Base-by-base conservation (phyloP, 2,113 vertebrate species). In the Smithornis capensis region DNA sequence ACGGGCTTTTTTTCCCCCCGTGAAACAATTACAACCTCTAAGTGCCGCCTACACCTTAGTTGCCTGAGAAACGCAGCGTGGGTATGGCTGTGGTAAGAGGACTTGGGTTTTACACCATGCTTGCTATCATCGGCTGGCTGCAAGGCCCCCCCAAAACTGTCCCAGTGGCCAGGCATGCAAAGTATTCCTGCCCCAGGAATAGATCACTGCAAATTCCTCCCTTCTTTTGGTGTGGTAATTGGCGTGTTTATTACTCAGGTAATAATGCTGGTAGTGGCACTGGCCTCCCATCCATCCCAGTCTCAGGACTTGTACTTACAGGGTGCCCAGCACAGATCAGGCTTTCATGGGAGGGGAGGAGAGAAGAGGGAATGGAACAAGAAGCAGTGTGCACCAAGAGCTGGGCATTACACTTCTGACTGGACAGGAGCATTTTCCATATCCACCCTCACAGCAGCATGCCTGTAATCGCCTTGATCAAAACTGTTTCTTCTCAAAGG, bases 1-100 rank as follows among this genome's bases (percentile, higher is more conserved):
- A 68, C 47, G 40, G 67, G 31, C 6, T 37, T 77, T 69, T 56
- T 40, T 37, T 3, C 4, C 70, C 47, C 8, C 15, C 9, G 38
- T 7, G 28, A 95, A 96, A 96, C 88, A 96, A 96, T 93, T 93
- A 94, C 91, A 92, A 83, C 42, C 56, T 92, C 94, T 88, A 87
- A 75, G 83, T 94, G 50, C 92, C 47, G 0, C 96, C 97, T 76
- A 97, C 96, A 47, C 22, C 79, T 75, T 94, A 83, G 97, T 96
- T 97, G 97, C 96, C 96, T 87, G 81, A 97, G 96, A 97, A 97
- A 97, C 88, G n/a, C 75, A 86, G 95, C 42, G 75, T 96, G 96
- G 95, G 96, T 84, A 92, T 2, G 40, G 89, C 64, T 92, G 67
- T 64, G 74, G 31, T 82, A 90, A 93, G 5, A 89, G 47, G 65